Evolutionary conservation across 2,888 invertebrate genomes (phyloP).

Genomic region (Drosophila macrospina): DNA sequence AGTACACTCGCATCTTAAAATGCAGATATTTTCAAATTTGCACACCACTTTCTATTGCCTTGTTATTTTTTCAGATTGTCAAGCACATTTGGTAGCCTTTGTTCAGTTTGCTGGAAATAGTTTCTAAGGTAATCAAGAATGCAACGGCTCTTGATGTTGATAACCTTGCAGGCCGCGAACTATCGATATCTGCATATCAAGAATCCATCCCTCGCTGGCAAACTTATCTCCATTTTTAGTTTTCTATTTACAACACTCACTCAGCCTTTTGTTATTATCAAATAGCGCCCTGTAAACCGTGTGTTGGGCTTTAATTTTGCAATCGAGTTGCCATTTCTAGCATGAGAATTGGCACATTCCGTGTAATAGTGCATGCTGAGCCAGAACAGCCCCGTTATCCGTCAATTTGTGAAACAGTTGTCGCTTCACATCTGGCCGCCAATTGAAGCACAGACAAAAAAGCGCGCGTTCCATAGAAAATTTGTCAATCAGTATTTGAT

Average conservation of each 20-base stretch:
- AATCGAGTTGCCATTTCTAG: conserved; percentile 8
- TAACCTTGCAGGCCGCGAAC: not conserved
- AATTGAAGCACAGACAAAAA: conserved; percentile 3
- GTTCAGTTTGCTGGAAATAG: no score
- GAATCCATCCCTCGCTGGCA: conserved; percentile 2
- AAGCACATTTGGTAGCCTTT: no score
- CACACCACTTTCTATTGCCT: no score
- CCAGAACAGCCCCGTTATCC: conserved; percentile 6
- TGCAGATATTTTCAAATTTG: no score
- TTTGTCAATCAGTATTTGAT: not conserved
- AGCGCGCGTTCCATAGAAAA: conserved; percentile 9
- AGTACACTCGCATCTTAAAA: no score
- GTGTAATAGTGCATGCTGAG: conserved; percentile 1
- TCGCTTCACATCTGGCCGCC: conserved; percentile 6
- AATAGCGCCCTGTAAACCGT: not conserved
- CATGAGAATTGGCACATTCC: conserved; percentile 5
- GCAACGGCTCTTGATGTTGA: not conserved
- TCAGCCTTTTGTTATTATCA: conserved; percentile 17
- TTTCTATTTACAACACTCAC: conserved; percentile 5
- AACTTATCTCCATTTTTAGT: conserved; percentile 19
- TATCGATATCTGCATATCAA: conserved; percentile 5
- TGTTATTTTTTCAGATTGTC: no score
- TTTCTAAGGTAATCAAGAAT: not conserved
- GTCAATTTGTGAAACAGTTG: conserved; percentile 33
- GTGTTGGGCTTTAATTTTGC: not conserved